A percentile compares a stretch with the other conserved stretches of the same genome.
Evolutionary conservation across 1,140 invertebrate species (phyloP).

Genomic region (Conus betulinus): DNA sequence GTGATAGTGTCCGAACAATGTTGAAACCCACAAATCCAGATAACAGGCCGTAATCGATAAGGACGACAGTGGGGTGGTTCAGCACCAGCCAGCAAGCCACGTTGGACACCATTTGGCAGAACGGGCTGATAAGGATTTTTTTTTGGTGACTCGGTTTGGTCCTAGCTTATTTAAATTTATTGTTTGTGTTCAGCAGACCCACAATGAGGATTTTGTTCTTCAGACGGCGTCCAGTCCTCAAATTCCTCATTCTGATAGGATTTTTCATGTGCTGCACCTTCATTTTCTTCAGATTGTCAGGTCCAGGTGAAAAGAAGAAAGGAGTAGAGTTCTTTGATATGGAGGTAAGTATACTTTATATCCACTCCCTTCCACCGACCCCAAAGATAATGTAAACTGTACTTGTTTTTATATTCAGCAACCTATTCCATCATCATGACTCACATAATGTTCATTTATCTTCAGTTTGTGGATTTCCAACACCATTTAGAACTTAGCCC

Average conservation of each 20-base stretch:
- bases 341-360: background rate
- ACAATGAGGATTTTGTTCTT: conserved; percentile 29
- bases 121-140: background rate
- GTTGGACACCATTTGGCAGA: background rate
- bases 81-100: background rate
- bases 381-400: too few species aligned
- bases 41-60: background rate
- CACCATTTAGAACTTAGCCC: too few species aligned
- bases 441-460: too few species aligned
- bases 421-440: too few species aligned
- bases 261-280: background rate
- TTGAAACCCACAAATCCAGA: background rate
- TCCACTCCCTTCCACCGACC: too few species aligned
- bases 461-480: too few species aligned
- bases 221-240: conserved; percentile 3
- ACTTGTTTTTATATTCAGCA: too few species aligned
- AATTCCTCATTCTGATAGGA: background rate
- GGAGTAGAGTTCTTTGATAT: background rate
- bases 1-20: too few species aligned
- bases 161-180: background rate
- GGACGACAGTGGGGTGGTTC: background rate
- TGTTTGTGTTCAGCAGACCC: background rate
- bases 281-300: background rate
- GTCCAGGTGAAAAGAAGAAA: background rate
- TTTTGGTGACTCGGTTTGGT: background rate